Evolutionary conservation across 1,140 invertebrate genomes (phyloP), one percentile per base, ranked within the genome.

Genomic region (Cyrtorhinus lividipennis): DNA sequence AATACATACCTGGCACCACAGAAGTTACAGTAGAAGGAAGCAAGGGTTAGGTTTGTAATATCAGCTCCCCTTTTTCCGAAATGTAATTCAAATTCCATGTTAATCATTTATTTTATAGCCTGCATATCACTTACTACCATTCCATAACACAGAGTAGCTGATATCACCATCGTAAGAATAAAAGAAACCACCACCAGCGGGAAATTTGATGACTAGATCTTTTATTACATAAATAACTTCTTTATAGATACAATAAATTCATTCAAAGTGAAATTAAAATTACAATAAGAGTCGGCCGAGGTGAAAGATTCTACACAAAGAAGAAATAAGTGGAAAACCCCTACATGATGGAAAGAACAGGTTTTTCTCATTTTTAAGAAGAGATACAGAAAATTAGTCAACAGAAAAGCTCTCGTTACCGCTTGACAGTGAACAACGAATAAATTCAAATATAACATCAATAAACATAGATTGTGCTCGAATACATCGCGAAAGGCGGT

Each of bases 141-240:
- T n/a, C n/a, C n/a, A n/a, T n/a, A n/a, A n/a, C n/a, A n/a, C n/a
- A n/a, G n/a, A n/a, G n/a, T n/a, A 38, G 30, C 30, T 38, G 30
- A 38, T 5, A 38, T 38, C 30, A 38, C 30, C 48, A 53, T 13
- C 20, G 48, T 53, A 10, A 22, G 20, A 15, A 53, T 12, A 20
- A 12, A 53, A 53, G 10, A 53, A 53, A 53, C 48, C 48, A 64
- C 63, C 63, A 64, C 63, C 63, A 61, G 48, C 26, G 30, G 22
- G 25, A n/a, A 22, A 20, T 60, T 59, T 22, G 56, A 30, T 64
- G 63, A 64, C 63, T 64, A 64, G 63, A 64, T 25, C 44, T 64
- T 64, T 64, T 64, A 64, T 64, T 64, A 64, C 58, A 64, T 64
- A 64, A 64, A 64, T 60, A 60, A 60, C 23, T 46, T 46, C 61